Conservation (phyloP, 1,140 invertebrate species). For the Zaprionus inermis region DNA sequence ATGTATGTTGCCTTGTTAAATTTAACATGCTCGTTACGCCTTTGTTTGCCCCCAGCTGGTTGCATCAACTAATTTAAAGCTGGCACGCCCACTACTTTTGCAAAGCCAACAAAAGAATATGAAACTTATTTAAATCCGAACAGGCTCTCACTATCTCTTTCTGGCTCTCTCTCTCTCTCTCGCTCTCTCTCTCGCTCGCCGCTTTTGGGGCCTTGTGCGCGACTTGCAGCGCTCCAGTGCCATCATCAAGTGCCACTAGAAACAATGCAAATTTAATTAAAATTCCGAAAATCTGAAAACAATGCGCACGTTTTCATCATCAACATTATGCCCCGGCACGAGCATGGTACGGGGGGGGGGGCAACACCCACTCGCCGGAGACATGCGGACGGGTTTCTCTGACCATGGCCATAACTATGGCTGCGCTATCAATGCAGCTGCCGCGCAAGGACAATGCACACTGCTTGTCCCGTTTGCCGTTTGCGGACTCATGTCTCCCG, state of each 20-base stretch:
- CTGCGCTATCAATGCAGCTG: slow-evolving; percentile 52
- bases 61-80: slow-evolving; percentile 37
- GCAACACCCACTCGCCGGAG: slow-evolving; percentile 27
- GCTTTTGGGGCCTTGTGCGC: slow-evolving; percentile 19
- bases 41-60: slow-evolving; percentile 7
- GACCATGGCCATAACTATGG: slow-evolving; percentile 41
- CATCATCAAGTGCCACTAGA: slow-evolving; percentile 61
- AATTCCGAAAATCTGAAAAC: slow-evolving; percentile 73
- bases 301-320: slow-evolving; percentile 66
- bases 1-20: slow-evolving; percentile 11
- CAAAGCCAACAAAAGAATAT: slow-evolving; percentile 43
- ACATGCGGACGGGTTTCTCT: slow-evolving; percentile 25
- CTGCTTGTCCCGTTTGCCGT: not conserved
- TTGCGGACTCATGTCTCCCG: not conserved
- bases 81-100: slow-evolving; percentile 11
- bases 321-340: slow-evolving; percentile 60
- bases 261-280: slow-evolving; percentile 76
- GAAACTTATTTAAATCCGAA: slow-evolving; percentile 65
- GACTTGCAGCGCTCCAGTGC: slow-evolving; percentile 24
- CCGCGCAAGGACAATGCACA: slow-evolving; percentile 45
- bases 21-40: slow-evolving; percentile 27
- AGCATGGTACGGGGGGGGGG: not conserved
- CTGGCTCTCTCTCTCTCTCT: not conserved
- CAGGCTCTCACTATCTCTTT: not conserved
- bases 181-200: not conserved